These are phyloP conservation scores for Pardosa pseudoannulata DNA, from an alignment of 2,888 invertebrate species.

Conservation along the genomic window DNA sequence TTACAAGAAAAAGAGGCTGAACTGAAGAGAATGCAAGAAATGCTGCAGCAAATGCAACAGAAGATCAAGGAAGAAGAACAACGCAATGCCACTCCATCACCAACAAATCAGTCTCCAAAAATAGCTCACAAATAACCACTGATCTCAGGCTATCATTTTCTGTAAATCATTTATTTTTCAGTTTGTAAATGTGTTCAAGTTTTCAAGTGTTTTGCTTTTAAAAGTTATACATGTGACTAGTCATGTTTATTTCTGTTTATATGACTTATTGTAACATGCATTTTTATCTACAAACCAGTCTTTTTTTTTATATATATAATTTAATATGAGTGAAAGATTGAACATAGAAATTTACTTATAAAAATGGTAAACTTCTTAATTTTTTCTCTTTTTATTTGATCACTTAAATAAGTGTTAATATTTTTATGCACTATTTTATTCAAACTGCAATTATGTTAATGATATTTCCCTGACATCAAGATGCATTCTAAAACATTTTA, in stretches of 20 bases:
- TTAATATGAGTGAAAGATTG: no score
- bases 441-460: no score
- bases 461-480: no score
- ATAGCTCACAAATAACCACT: constrained; percentile 35
- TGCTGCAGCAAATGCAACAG: constrained; percentile 96
- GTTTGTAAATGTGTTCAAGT: background rate
- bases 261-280: background rate
- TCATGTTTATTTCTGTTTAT: background rate
- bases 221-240: background rate
- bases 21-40: constrained; percentile 95
- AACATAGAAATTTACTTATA: no score
- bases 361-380: no score
- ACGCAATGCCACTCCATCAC: constrained; percentile 67
- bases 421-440: no score
- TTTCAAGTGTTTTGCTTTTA: background rate
- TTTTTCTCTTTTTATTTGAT: no score
- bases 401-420: no score
- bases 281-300: no score
- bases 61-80: constrained; percentile 82
- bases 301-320: no score
- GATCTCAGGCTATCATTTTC: background rate
- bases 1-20: constrained; percentile 94
- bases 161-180: background rate
- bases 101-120: constrained; percentile 67
- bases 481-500: no score